phyloP scores from a whole-genome alignment of 1,140 invertebrate genomes.

The Drosophila gunungcola region DNA sequence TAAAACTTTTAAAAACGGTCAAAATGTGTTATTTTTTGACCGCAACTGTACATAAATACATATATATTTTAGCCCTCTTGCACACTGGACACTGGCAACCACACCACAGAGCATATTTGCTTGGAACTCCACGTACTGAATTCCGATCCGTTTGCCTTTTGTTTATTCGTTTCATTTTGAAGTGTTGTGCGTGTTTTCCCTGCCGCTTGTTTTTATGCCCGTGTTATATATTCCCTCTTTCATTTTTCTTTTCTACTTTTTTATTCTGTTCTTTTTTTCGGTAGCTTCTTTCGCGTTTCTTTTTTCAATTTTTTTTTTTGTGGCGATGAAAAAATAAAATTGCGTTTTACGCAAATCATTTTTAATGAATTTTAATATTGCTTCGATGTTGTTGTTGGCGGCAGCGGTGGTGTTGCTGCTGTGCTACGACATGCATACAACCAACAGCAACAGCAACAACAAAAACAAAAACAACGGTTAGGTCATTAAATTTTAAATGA shows the following conservation, averaged over 20 bases:
- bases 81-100: slow-evolving; percentile 13
- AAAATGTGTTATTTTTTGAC: no score
- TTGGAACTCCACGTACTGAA: slow-evolving; percentile 1
- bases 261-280: slow-evolving; percentile 17
- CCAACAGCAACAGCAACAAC: slow-evolving; percentile 23
- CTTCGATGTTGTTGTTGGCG: slow-evolving; percentile 21
- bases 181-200: slow-evolving; percentile 58
- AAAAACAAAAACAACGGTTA: slow-evolving; percentile 61
- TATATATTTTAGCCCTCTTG: neutral
- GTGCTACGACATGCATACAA: slow-evolving; percentile 37
- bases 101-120: slow-evolving; percentile 1
- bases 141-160: slow-evolving; percentile 35
- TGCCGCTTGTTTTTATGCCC: slow-evolving; percentile 35
- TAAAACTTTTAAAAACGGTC: no score
- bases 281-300: slow-evolving; percentile 4
- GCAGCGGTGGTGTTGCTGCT: slow-evolving; percentile 13
- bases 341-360: slow-evolving; percentile 83
- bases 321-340: slow-evolving; percentile 75
- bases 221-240: slow-evolving; percentile 8
- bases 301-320: slow-evolving; percentile 17
- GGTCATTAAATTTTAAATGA: slow-evolving; percentile 84
- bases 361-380: slow-evolving; percentile 84
- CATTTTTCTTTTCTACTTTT: slow-evolving; percentile 25
- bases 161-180: slow-evolving; percentile 65
- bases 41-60: no score